Percentiles rank a stretch among this genome's conserved stretches.
Conservation (phyloP, 2,113 vertebrate species). For the Clarias gariepinus region DNA sequence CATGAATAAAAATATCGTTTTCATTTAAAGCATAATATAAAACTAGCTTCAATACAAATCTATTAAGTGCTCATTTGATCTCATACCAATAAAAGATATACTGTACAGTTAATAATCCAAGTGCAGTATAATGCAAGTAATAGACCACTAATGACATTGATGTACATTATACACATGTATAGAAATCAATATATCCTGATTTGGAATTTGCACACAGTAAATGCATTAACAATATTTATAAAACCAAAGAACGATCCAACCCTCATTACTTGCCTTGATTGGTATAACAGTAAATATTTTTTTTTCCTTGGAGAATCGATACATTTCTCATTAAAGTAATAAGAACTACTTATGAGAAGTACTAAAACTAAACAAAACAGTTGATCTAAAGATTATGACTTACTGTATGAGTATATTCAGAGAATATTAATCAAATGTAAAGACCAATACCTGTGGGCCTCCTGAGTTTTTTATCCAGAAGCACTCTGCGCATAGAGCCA, state of each 20-base stretch:
- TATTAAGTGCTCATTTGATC: neutral
- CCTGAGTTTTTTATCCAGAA: conserved; percentile 90
- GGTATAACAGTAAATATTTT: too few species aligned
- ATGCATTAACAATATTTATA: neutral
- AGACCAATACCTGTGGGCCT: conserved; percentile 86
- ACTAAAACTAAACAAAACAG: neutral
- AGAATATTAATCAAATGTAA: conserved; percentile 23
- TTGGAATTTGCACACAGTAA: neutral
- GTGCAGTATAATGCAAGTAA: neutral
- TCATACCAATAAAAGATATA: too few species aligned
- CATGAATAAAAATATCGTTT: conserved; percentile 23
- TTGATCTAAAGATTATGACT: too few species aligned
- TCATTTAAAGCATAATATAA: conserved; percentile 3
- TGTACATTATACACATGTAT: neutral
- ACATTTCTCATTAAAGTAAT: too few species aligned
- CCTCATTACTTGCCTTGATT: neutral
- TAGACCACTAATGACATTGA: neutral
- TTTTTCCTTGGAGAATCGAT: neutral
- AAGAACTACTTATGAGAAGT: neutral
- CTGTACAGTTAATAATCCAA: neutral
- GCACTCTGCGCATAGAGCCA: conserved; percentile 87
- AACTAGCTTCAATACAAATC: neutral
- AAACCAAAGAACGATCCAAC: neutral
- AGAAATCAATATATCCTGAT: neutral
- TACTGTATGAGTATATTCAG: too few species aligned